phyloP scores from a whole-genome alignment of 2,888 invertebrate genomes.

The Limnephilus rhombicus region DNA sequence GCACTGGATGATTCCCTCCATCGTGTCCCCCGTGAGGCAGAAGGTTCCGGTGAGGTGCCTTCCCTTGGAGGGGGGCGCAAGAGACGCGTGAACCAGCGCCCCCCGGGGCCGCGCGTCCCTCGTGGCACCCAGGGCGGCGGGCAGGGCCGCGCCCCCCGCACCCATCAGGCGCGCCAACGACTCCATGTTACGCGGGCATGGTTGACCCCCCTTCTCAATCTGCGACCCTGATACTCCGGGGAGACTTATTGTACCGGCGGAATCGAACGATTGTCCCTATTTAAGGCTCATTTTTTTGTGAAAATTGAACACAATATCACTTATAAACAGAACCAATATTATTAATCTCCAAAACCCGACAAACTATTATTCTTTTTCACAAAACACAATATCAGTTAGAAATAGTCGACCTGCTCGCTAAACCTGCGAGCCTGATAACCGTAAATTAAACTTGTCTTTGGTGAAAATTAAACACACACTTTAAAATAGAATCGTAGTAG shows the following conservation, averaged over 20 bases:
- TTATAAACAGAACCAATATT: not conserved
- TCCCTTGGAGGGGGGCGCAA: conserved; percentile 86
- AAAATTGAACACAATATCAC: not conserved
- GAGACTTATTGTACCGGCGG: conserved; percentile 43
- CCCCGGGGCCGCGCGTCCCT: conserved; percentile 80
- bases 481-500: too few species aligned
- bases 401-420: too few species aligned
- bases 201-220: conserved; percentile 43
- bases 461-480: too few species aligned
- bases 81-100: conserved; percentile 87
- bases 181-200: conserved; percentile 79
- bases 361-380: not conserved
- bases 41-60: conserved; percentile 92
- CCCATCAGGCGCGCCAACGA: conserved; percentile 89
- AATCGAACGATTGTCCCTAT: not conserved
- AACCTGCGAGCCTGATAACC: too few species aligned
- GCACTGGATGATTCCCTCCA: conserved; percentile 96
- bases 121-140: conserved; percentile 77
- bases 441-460: too few species aligned
- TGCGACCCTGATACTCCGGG: conserved; percentile 55
- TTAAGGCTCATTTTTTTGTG: not conserved
- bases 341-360: not conserved
- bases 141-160: conserved; percentile 83
- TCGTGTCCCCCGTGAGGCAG: conserved; percentile 93
- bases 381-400: too few species aligned